A percentile compares a stretch with the other conserved stretches of the same genome.
Evolutionary conservation across 2,113 vertebrate species (phyloP).

Genomic region (Ammodytes dubius): DNA sequence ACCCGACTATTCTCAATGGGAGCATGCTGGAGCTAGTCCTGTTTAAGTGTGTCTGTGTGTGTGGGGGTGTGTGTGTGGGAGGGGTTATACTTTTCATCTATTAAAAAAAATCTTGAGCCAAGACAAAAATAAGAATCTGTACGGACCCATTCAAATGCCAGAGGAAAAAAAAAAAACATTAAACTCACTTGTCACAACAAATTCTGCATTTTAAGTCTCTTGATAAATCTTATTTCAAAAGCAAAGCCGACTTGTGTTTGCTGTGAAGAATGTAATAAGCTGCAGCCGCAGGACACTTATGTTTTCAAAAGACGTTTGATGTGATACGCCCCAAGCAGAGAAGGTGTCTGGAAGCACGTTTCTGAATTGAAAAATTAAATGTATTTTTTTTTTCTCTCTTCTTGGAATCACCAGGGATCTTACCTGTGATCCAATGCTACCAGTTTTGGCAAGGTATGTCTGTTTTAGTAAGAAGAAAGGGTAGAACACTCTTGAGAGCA

Average conservation of each 20-base stretch:
- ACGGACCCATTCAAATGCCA: constrained; percentile 47
- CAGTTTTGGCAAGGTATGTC: not conserved
- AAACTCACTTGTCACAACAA: constrained; percentile 57
- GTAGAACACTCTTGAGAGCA: no score
- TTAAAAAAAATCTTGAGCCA: constrained; percentile 51
- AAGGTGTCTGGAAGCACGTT: not conserved
- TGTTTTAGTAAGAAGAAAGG: not conserved
- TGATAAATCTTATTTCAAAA: constrained; percentile 38
- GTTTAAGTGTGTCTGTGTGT: constrained; percentile 53
- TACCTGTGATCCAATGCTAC: not conserved
- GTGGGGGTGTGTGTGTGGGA: constrained; percentile 18
- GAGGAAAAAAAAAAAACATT: constrained; percentile 31
- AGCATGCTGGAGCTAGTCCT: constrained; percentile 77
- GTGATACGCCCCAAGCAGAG: not conserved
- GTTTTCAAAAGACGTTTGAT: constrained; percentile 16
- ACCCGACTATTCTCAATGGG: constrained; percentile 70
- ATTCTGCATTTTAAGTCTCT: constrained; percentile 25
- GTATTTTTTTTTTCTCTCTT: no score
- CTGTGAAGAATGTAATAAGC: constrained; percentile 22
- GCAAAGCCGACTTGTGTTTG: not conserved
- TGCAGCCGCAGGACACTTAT: constrained; percentile 4
- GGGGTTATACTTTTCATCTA: constrained; percentile 44
- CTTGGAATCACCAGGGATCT: no score
- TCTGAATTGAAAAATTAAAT: not conserved
- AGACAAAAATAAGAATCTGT: constrained; percentile 50